phyloP scores from a whole-genome alignment of 2,888 invertebrate species.

The Pristionchus exspectatus region DNA sequence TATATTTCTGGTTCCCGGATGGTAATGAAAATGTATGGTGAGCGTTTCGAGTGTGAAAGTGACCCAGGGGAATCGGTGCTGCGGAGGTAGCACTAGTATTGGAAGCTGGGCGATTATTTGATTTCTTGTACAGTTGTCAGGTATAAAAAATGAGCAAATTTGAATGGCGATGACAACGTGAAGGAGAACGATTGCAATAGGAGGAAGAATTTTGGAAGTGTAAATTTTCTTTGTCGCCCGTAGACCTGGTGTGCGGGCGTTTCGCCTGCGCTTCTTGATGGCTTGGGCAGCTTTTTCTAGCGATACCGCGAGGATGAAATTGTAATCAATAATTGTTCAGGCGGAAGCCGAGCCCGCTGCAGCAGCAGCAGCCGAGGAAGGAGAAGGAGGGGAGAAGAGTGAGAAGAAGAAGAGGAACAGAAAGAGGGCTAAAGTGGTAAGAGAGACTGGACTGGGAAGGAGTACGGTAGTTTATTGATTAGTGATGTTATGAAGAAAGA shows the following conservation, averaged over 20 bases:
- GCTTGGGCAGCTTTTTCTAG: background rate
- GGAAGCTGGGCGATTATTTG: background rate
- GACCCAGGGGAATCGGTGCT: background rate
- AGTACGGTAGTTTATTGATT: constrained; percentile 50
- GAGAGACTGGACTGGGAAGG: constrained; percentile 43
- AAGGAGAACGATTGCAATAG: no score
- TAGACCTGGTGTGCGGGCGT: background rate
- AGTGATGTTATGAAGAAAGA: no score
- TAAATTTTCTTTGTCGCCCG: background rate
- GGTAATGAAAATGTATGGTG: no score
- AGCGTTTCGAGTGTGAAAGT: background rate
- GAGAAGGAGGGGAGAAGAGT: background rate
- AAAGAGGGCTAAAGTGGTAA: constrained; percentile 13
- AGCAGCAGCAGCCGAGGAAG: background rate
- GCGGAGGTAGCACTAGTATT: background rate
- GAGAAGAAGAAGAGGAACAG: constrained; percentile 53
- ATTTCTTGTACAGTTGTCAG: no score
- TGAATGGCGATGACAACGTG: no score
- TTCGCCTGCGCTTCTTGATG: background rate
- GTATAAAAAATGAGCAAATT: no score
- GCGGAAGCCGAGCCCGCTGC: background rate
- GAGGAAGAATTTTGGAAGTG: no score
- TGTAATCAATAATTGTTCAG: background rate
- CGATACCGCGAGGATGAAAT: no score
- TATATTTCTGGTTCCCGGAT: no score